Percentiles rank a stretch among this genome's conserved stretches.
phyloP scores from a whole-genome alignment of 2,797 vertebrate genomes.

The Pseudotriccus pelzelni region DNA sequence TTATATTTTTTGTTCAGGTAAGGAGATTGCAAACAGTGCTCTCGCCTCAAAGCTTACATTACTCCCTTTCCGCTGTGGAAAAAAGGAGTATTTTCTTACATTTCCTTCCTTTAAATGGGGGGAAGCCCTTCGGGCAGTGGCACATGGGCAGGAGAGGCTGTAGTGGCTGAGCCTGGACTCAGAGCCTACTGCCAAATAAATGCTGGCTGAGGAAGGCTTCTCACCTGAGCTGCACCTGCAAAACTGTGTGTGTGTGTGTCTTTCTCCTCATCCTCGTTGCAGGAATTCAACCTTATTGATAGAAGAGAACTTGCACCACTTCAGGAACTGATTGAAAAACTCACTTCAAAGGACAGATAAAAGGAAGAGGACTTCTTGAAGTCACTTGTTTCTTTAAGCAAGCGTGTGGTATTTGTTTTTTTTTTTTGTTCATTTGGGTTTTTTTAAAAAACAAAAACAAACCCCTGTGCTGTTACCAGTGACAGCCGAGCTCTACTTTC shows the following conservation, averaged over 20 bases:
- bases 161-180: not conserved
- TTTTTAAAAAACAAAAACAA: not conserved
- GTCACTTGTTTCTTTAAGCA: conserved; percentile 63
- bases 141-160: not conserved
- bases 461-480: conserved; percentile 49
- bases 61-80: not conserved
- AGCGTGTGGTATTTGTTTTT: conserved; percentile 32
- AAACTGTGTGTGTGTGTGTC: not conserved
- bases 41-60: accelerated
- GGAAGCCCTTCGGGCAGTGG: not conserved
- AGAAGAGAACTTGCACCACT: conserved; percentile 95
- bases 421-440: conserved; percentile 34
- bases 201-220: not conserved
- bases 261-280: not conserved
- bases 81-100: accelerated
- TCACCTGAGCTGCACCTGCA: not conserved
- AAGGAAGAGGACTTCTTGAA: conserved; percentile 56
- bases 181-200: not conserved
- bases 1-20: conserved; percentile 99
- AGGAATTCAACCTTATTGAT: conserved; percentile 99
- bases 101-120: not conserved
- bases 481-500: conserved; percentile 68
- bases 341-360: conserved; percentile 98
- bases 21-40: not conserved
- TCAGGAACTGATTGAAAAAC: conserved; percentile 98